Base-by-base conservation (phyloP, 2,888 invertebrate species). In the Acanthopleura granulata region DNA sequence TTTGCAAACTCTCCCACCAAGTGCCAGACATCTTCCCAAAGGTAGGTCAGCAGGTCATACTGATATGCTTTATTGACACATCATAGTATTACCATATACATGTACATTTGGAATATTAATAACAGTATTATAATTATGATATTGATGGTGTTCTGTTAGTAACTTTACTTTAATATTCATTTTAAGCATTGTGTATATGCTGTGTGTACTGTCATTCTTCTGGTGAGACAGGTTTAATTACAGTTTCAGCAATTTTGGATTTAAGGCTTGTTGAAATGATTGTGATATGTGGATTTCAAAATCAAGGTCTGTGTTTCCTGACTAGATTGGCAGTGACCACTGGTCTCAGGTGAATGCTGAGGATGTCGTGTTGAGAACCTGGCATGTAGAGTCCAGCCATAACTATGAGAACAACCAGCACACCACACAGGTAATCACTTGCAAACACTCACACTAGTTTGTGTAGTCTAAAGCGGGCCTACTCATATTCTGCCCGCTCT, bases 381-480 rank as follows among this genome's bases (percentile, higher is more conserved):
- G 90, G 90, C 87, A 88, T 27, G 84, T 89, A 40, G 90, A 89
- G 76, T 89, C 89, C 9, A 78, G 85, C 0, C 89, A 89, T 79
- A 87, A 87, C 80, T 89, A 90, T 75, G 85, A 88, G 74, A 89
- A 89, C 81, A 89, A 88, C 76, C 83, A 85, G 72, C 87, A 89
- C 76, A 82, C 82, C 73, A 84, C 83, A 22, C 88, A 87, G 84
- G 84, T 82, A 71, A 1, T 71, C 3, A 18, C n/a, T 57, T 12
- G 6, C 12, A 9, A 3, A 18, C 57, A 57, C 40, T 40, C 40
- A 40, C 40, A 6, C 40, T 40, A 40, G 3, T 40, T 3, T 40
- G 40, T 6, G 4, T 9, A 40, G 40, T 40, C 3, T 40, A 40
- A 40, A 40, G n/a, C n/a, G n/a, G n/a, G n/a, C n/a, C n/a, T n/a